These are phyloP conservation scores for Hystrix brachyura DNA, from an alignment of 2,113 vertebrate species.

Conservation along the genomic window DNA sequence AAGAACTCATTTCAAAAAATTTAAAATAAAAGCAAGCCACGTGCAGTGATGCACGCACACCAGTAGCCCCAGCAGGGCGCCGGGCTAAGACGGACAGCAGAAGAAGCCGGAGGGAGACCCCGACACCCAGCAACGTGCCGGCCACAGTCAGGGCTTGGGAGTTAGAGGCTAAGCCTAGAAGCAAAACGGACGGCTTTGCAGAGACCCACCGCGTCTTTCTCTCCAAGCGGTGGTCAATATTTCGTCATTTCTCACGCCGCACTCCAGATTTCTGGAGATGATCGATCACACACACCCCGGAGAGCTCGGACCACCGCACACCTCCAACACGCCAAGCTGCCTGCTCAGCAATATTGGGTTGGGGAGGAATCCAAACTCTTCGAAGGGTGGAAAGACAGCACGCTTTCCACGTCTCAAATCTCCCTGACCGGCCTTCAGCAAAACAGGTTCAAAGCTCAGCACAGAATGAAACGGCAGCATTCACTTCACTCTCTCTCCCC, in stretches of 20 bases:
- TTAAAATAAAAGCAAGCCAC: background rate
- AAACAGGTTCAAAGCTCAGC: constrained; percentile 28
- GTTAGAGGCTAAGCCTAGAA: background rate
- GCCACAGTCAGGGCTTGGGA: background rate
- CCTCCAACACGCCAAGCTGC: background rate
- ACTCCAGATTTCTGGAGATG: background rate
- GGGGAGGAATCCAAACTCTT: background rate
- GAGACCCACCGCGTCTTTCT: background rate
- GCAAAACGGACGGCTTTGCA: background rate
- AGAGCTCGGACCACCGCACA: background rate
- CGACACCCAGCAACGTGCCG: background rate
- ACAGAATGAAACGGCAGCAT: background rate
- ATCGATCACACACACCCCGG: background rate
- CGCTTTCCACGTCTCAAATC: background rate
- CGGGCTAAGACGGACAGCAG: background rate
- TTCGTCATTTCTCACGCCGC: background rate
- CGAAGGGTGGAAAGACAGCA: background rate
- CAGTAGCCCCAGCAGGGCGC: background rate
- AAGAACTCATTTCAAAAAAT: background rate
- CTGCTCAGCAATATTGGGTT: background rate
- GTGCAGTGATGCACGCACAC: background rate
- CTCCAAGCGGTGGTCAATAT: background rate
- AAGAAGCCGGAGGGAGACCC: background rate
- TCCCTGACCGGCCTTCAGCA: background rate
- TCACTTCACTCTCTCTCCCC: background rate